phyloP scores from a whole-genome alignment of 2,113 vertebrate species.

The Bolborhynchus lineola region DNA sequence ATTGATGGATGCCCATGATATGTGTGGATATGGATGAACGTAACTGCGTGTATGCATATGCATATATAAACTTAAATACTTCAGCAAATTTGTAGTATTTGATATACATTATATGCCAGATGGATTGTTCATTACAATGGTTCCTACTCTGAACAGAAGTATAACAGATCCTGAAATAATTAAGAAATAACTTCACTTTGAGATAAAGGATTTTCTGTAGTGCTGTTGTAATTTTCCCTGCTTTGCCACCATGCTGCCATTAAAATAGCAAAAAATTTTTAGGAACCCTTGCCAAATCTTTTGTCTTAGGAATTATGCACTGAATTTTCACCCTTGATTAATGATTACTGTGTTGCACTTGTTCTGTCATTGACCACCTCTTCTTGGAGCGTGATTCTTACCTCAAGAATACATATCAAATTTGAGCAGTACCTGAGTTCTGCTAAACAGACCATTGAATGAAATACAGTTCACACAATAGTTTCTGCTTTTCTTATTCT shows the following conservation, averaged over 20 bases:
- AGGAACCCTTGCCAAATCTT: not conserved
- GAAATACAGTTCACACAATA: not conserved
- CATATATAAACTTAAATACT: not conserved
- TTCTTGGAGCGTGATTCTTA: not conserved
- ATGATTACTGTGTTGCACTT: not conserved
- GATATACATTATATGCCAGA: not conserved
- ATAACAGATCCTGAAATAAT: not conserved
- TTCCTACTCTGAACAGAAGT: not conserved
- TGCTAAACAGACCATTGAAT: not conserved
- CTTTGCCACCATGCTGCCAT: not conserved
- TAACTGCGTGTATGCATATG: not conserved
- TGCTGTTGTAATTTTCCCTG: not conserved
- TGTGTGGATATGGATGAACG: not conserved
- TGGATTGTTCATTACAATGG: not conserved
- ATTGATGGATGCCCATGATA: not conserved
- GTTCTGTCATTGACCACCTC: not conserved
- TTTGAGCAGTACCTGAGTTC: not conserved
- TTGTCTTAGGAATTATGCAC: not conserved
- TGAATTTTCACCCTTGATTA: conserved; percentile 17
- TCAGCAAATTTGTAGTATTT: not conserved
- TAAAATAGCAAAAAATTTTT: not conserved
- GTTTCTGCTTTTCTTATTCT: not conserved
- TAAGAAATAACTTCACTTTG: not conserved
- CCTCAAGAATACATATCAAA: not conserved
- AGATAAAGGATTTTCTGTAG: not conserved